Evolutionary conservation across 2,113 vertebrate species (phyloP), one percentile per base, ranked within the genome.

Genomic region (Martes martes): DNA sequence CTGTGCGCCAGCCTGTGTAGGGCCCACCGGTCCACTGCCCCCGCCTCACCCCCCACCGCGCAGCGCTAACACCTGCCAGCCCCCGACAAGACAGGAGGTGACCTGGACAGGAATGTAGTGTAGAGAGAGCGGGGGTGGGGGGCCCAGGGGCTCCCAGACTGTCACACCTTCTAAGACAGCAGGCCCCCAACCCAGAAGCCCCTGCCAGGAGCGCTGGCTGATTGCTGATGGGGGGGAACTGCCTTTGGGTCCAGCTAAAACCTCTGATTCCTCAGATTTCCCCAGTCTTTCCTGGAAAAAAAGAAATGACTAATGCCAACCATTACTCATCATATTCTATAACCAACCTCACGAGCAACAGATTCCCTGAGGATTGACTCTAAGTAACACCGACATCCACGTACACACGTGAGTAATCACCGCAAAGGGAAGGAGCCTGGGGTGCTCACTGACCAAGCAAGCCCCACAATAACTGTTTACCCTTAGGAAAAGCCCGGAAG

Each of bases 191-290:
- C 18, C 73, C 45, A 67, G 79, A 28, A 55, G 82, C 57, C 19
- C 84, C 16, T 55, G 65, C 81, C 69, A 87, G 39, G 59, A 90
- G 95, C 0, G 0, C 94, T 0, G 14, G 69, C 63, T 31, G 63
- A 65, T 16, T 3, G 63, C 98, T 65, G 16, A 18, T 67, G 39
- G 23, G 26, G 52, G 45, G 10, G 55, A 11, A 26, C 3, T 42
- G 59, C 28, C 91, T 71, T 39, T 85, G 87, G 73, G 95, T 28
- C 19, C 21, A 89, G 67, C 79, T 71, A 96, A 98, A 59, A 39
- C 19, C 19, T 96, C 26, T 57, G 36, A 18, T 96, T 87, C 42
- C 96, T n/a, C 52, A 85, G 26, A 80, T 90, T 96, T 45, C 78
- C 39, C 71, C 42, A 52, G n/a, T 55, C 69, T 71, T 71, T 45